A percentile compares a stretch with the other conserved stretches of the same genome.
Conservation (phyloP, 2,113 vertebrate species). For the Acinonyx jubatus region DNA sequence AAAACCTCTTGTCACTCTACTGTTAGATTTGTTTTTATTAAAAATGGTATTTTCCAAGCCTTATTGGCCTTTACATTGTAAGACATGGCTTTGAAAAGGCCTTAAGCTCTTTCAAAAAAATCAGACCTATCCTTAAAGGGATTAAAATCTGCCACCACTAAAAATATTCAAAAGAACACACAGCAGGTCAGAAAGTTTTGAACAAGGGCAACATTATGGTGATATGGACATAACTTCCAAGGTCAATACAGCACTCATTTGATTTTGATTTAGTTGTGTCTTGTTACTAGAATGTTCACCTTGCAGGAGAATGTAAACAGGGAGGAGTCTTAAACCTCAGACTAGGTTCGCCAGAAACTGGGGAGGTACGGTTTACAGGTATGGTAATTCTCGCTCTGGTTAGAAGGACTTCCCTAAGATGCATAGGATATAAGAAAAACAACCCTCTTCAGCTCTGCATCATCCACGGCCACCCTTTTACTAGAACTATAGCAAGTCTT, state of each 20-base stretch:
- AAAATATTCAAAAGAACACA: neutral
- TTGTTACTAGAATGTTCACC: neutral
- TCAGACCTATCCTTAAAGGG: neutral
- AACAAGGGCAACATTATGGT: neutral
- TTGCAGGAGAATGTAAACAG: neutral
- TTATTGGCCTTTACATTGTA: neutral
- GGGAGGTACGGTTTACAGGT: neutral
- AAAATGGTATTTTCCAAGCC: conserved; percentile 4
- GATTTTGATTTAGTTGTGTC: neutral
- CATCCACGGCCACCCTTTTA: neutral
- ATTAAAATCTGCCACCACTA: neutral
- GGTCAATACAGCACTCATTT: neutral
- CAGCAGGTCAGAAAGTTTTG: neutral
- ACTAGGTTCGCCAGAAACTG: neutral
- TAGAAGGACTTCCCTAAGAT: neutral
- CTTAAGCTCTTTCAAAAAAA: neutral
- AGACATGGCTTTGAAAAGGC: neutral
- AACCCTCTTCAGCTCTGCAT: neutral
- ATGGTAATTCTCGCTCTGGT: neutral
- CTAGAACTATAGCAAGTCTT: neutral
- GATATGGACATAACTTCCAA: neutral
- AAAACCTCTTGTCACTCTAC: neutral
- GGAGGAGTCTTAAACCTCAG: neutral
- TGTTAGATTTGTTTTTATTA: conserved; percentile 26
- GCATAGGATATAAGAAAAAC: neutral